Percentiles rank a stretch among this genome's conserved stretches.
Evolutionary conservation across 2,888 invertebrate genomes (phyloP).

Genomic region (Calliopum simillimum): DNA sequence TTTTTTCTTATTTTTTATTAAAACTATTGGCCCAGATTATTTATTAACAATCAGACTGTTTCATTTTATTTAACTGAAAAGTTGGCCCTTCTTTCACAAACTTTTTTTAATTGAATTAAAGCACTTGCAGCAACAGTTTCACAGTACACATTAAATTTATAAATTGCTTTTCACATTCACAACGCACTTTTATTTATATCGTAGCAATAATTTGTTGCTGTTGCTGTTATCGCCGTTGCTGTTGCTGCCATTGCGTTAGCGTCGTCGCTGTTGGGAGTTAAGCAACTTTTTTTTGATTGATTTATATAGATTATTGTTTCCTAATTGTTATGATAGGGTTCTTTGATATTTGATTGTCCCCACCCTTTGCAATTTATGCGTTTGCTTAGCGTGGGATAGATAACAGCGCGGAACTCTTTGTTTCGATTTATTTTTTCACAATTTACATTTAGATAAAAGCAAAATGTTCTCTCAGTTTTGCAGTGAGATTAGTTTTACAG

Average conservation of each 20-base stretch:
- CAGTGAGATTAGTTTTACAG: background rate
- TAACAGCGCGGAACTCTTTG: background rate
- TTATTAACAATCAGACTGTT: too few species aligned
- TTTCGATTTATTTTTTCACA: background rate
- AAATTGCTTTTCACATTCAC: too few species aligned
- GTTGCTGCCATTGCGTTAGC: conserved; percentile 9
- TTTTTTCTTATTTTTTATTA: too few species aligned
- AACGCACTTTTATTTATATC: background rate
- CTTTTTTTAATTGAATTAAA: too few species aligned
- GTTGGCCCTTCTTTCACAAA: too few species aligned
- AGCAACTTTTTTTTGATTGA: conserved; percentile 22
- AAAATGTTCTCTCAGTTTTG: background rate
- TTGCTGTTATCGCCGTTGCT: background rate
- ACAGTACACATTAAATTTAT: too few species aligned
- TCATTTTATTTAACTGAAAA: too few species aligned
- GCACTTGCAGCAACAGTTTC: too few species aligned
- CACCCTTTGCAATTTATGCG: background rate
- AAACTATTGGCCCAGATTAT: too few species aligned
- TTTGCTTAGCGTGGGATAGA: background rate
- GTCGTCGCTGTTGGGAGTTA: conserved; percentile 15
- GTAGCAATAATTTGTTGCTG: background rate
- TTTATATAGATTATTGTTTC: conserved; percentile 30
- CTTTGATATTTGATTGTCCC: background rate
- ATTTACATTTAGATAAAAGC: background rate
- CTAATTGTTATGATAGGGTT: conserved; percentile 19